A percentile compares a stretch with the other conserved stretches of the same genome.
Conservation (phyloP, 2,113 vertebrate genomes). For the Euleptes europaea region DNA sequence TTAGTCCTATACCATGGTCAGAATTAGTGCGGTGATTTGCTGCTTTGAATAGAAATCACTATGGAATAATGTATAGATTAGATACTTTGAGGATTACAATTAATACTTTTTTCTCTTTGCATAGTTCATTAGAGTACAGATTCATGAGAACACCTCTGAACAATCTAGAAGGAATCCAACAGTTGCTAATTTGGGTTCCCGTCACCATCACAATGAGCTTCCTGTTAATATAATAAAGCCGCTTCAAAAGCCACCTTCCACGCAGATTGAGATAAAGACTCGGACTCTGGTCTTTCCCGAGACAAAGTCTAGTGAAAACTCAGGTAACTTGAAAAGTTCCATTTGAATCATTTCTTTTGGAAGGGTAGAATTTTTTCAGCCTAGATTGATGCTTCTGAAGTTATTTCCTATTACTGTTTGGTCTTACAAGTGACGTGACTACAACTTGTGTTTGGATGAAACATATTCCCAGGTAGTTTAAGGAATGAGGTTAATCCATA, state of each 20-base stretch:
- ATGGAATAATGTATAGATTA: neutral
- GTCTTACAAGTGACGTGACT: too few species aligned
- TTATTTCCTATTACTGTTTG: too few species aligned
- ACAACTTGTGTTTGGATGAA: too few species aligned
- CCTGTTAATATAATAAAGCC: conserved; percentile 69
- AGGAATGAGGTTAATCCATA: too few species aligned
- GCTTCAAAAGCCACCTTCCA: conserved; percentile 45
- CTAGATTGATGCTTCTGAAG: too few species aligned
- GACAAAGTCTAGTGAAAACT: conserved; percentile 80
- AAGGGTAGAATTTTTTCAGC: neutral
- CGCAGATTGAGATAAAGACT: conserved; percentile 82
- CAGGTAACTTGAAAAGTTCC: conserved; percentile 76
- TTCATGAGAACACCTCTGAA: conserved; percentile 75
- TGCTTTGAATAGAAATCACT: conserved; percentile 1
- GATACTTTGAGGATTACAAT: neutral
- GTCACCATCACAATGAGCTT: conserved; percentile 70
- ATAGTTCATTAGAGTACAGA: conserved; percentile 88
- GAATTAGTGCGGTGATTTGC: neutral
- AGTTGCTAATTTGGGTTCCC: conserved; percentile 49
- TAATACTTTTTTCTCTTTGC: conserved; percentile 33
- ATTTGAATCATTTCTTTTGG: neutral
- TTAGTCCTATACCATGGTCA: neutral
- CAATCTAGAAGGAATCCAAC: conserved; percentile 58
- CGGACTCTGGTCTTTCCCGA: conserved; percentile 83
- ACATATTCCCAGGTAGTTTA: too few species aligned